Base-by-base conservation (phyloP, 2,888 invertebrate species). In the Pteria penguin region DNA sequence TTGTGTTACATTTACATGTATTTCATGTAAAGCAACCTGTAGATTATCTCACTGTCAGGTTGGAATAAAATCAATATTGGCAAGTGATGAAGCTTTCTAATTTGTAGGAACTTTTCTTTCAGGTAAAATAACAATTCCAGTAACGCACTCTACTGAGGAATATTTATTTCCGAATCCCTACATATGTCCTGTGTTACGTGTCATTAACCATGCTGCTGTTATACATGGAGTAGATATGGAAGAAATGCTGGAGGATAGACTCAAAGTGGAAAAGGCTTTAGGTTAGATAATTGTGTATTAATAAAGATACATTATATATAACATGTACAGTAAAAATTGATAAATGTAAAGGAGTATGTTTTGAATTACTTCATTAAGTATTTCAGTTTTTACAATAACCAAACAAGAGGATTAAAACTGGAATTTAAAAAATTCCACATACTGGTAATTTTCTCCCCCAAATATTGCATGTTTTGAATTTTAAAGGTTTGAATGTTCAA, bases 151-250 rank as follows among this genome's bases (percentile, higher is more conserved):
- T 2, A 73, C 72, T 0, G 67, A 78, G 1, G 89, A 89, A 36
- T 72, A 80, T 29, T 75, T 90, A 32, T 75, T 87, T 52, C 90
- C 90, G 2, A 85, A 87, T 72, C 76, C 84, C 0, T 65, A 75
- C 5, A 66, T 69, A 11, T 90, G 90, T 71, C 75, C 69, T 2
- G 85, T 87, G 3, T 65, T 89, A 52, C 75, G 80, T 27, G 83
- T 86, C 52, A 84, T 86, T 24, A 86, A 83, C 61, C 86, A 87
- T 31, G 75, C 86, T 2, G 84, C 84, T 4, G 81, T 88, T 79
- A 72, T 84, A n/a, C 86, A 89, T 62, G 83, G 81, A 5, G 84
- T 82, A 27, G 82, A 86, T 36, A 75, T 85, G 2, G 84, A 86
- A 1, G 87, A 83, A 18, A 72, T 88, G 4, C 72, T 72, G 52